Evolutionary conservation across 2,888 invertebrate genomes (phyloP).

Genomic region (Rapana venosa): DNA sequence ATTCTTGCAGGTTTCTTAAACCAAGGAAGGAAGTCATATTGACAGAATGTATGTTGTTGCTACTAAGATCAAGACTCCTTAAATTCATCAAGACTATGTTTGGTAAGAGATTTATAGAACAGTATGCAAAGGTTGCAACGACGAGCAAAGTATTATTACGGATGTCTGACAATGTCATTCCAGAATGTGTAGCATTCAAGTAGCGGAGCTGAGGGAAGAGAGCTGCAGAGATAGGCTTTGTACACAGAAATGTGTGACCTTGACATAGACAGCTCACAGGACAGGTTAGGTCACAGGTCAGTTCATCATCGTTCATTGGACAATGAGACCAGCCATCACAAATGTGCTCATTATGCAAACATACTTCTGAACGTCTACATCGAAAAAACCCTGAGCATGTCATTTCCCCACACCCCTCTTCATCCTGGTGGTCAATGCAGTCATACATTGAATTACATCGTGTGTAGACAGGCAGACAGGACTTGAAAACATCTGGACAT

Average conservation of each 20-base stretch:
- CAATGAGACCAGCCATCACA: slow-evolving; percentile 24
- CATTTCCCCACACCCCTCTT: background rate
- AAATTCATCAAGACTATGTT: slow-evolving; percentile 32
- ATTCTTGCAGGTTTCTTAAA: background rate
- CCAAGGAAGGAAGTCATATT: background rate
- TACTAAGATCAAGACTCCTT: slow-evolving; percentile 32
- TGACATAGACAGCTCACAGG: background rate
- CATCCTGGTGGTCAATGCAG: background rate
- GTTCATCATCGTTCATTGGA: background rate
- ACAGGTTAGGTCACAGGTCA: background rate
- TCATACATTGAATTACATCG: slow-evolving; percentile 3
- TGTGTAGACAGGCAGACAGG: slow-evolving; percentile 17
- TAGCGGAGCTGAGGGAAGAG: background rate
- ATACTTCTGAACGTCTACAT: background rate
- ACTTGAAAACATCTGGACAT: background rate
- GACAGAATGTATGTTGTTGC: slow-evolving; percentile 22
- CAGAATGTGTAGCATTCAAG: background rate
- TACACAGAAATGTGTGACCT: background rate
- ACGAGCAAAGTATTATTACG: background rate
- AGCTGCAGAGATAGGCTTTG: background rate
- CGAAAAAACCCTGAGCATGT: background rate
- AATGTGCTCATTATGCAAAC: slow-evolving; percentile 3
- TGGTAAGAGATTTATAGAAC: background rate
- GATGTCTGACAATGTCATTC: background rate
- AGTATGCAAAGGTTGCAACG: background rate